Base-by-base conservation (phyloP, 2,888 invertebrate species). In the Aphodius granarius region DNA sequence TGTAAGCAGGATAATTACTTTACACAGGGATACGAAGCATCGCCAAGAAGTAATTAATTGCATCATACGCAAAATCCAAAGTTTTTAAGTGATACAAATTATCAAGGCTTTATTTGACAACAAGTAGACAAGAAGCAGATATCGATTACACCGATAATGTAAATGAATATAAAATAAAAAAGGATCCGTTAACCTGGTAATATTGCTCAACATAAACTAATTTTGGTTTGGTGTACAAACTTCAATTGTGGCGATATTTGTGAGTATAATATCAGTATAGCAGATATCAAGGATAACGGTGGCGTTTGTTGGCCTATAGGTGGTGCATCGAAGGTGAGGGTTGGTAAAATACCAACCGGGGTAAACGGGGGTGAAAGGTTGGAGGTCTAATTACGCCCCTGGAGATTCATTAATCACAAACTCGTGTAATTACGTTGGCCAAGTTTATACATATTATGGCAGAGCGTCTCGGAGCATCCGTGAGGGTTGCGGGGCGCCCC, bases 401-500 rank as follows among this genome's bases (percentile, higher is more conserved):
- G 82, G 86, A 86, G 87, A 86, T 85, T 86, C 87, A 86, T 87
- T 87, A 86, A 87, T 87, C 87, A 87, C 86, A 85, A 86, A 86
- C 86, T 86, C 85, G 82, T 82, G 86, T 86, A 87, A 86, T 87
- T 86, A 86, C 85, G 85, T 86, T 85, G 83, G 85, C 86, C 82
- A 86, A 86, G 85, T 86, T 86, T 86, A 86, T 86, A 85, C 85
- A 85, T 86, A 85, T 84, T 85, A 84, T 82, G 81, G 81, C 80
- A 79, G 78, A 73, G 74, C 65, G 65, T 70, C 74, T 20, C 74
- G 70, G 74, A 75, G 66, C 75, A 76, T 76, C 75, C 80, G 78
- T 80, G 43, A 6, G 43, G 43, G 43, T 43, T 43, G 43, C 43
- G 43, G 43, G 43, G 43, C 13, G 43, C 43, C 43, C 43, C 43